Percentiles rank a stretch among this genome's conserved stretches.
These are phyloP conservation scores for Lysandra coridon DNA, from an alignment of 2,888 invertebrate species.

Conservation along the genomic window DNA sequence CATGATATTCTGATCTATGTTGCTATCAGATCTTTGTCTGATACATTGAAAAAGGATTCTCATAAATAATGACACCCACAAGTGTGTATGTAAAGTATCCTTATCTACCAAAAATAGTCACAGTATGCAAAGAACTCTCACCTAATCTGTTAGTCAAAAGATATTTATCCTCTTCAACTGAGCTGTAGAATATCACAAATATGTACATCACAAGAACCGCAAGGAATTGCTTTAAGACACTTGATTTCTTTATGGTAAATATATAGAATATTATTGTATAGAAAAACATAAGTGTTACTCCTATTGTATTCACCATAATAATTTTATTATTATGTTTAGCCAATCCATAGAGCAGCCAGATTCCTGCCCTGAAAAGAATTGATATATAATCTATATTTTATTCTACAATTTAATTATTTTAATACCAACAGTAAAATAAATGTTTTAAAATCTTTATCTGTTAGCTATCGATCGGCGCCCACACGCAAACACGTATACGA, in stretches of 20 bases:
- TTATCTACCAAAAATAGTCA: not conserved
- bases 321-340: slow-evolving; percentile 86
- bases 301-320: slow-evolving; percentile 87
- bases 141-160: slow-evolving; percentile 83
- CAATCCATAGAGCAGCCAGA: slow-evolving; percentile 91
- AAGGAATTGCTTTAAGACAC: slow-evolving; percentile 82
- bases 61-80: too few relatives aligned
- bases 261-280: slow-evolving; percentile 87
- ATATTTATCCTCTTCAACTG: slow-evolving; percentile 74
- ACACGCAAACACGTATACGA: not conserved
- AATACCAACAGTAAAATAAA: too few relatives aligned
- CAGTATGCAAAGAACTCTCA: slow-evolving; percentile 50
- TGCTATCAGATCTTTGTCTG: not conserved
- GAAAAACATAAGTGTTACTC: slow-evolving; percentile 84
- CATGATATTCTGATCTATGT: not conserved
- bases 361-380: slow-evolving; percentile 79
- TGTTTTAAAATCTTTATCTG: too few relatives aligned
- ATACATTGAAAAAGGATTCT: not conserved
- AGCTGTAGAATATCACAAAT: slow-evolving; percentile 80
- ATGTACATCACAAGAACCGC: slow-evolving; percentile 75
- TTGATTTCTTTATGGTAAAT: slow-evolving; percentile 86
- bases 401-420: not conserved
- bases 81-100: not conserved
- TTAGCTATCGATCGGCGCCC: not conserved
- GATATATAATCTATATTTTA: not conserved